Evolutionary conservation across 1,140 invertebrate genomes (phyloP).

Genomic region (Reticulitermes speratus): DNA sequence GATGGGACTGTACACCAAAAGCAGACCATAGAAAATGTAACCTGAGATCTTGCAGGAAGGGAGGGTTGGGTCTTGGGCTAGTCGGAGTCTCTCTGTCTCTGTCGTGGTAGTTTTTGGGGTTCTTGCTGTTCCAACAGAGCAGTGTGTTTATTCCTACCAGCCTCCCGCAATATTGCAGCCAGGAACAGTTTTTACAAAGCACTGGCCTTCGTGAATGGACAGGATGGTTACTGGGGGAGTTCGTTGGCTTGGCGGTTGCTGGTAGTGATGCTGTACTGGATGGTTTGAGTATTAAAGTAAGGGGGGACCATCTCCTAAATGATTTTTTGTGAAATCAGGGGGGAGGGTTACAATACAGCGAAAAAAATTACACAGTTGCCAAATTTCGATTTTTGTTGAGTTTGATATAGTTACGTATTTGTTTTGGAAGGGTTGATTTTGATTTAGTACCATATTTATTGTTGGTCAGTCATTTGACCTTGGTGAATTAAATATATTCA

Average conservation of each 20-base stretch:
- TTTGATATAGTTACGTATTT: too few relatives aligned
- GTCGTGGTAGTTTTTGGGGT: not conserved
- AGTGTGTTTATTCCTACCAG: not conserved
- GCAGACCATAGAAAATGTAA: constrained; percentile 1
- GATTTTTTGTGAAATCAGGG: not conserved
- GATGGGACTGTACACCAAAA: not conserved
- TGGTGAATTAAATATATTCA: too few relatives aligned
- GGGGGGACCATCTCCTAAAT: constrained; percentile 10
- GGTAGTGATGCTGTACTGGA: not conserved
- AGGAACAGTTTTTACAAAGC: not conserved
- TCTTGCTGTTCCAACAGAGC: not conserved
- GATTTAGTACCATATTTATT: too few relatives aligned
- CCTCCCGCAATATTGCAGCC: not conserved
- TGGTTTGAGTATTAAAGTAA: not conserved
- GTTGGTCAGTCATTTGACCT: too few relatives aligned
- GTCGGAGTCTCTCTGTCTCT: not conserved
- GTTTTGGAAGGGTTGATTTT: not conserved
- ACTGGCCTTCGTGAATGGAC: not conserved
- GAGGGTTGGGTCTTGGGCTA: constrained; percentile 3
- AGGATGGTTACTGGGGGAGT: not conserved
- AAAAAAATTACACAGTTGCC: constrained; percentile 3
- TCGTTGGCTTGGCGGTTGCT: too few relatives aligned
- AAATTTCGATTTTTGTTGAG: not conserved
- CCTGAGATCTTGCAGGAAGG: not conserved
- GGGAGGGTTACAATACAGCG: too few relatives aligned